These are phyloP conservation scores for Lemur catta DNA, from an alignment of 2,797 vertebrate species.

Conservation along the genomic window DNA sequence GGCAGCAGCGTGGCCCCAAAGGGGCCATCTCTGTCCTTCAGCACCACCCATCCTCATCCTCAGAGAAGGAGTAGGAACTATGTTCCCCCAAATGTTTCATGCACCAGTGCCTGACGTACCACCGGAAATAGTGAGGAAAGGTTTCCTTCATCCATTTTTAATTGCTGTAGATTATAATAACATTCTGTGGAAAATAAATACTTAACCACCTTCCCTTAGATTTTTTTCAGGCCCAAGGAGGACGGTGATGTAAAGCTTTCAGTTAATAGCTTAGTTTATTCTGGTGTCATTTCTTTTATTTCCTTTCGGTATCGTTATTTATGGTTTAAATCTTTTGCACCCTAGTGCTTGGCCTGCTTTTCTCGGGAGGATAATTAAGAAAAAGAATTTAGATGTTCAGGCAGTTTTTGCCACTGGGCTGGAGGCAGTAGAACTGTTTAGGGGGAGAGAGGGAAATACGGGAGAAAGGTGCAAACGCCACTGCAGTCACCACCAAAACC, in stretches of 20 bases:
- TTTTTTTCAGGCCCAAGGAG: conserved; percentile 66
- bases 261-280: conserved; percentile 84
- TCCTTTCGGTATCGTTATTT: conserved; percentile 80
- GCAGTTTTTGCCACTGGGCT: conserved; percentile 59
- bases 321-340: conserved; percentile 83
- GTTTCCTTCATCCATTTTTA: conserved; percentile 85
- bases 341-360: conserved; percentile 78
- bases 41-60: conserved; percentile 23
- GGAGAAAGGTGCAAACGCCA: conserved; percentile 20
- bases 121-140: conserved; percentile 54
- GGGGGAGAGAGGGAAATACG: conserved; percentile 27
- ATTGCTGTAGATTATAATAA: conserved; percentile 82
- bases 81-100: conserved; percentile 61
- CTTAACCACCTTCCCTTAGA: conserved; percentile 75
- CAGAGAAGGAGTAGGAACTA: conserved; percentile 62
- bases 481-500: neutral
- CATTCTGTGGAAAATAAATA: conserved; percentile 83
- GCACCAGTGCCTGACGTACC: conserved; percentile 35
- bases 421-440: conserved; percentile 29
- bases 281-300: conserved; percentile 82
- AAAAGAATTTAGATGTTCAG: conserved; percentile 78
- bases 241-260: conserved; percentile 67
- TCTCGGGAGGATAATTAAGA: conserved; percentile 83
- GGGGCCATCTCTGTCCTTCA: neutral
- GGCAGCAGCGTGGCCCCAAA: neutral